Percentiles rank a stretch among this genome's conserved stretches.
Conservation (phyloP, 2,888 invertebrate genomes). For the Eremobia ochroleuca region DNA sequence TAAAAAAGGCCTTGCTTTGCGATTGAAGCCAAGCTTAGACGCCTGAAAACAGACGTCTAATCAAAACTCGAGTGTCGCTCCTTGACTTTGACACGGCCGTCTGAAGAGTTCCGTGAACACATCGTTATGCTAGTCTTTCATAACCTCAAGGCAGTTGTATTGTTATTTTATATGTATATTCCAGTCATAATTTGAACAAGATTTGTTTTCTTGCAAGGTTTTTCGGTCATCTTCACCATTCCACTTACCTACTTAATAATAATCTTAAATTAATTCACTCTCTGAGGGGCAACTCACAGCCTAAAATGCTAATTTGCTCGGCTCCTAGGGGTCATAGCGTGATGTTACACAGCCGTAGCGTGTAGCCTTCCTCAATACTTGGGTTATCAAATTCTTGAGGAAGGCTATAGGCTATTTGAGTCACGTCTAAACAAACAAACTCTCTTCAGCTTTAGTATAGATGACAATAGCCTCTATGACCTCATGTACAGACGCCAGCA, state of each 20-base stretch:
- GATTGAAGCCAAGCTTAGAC: background rate
- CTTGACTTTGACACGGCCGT: constrained; percentile 6
- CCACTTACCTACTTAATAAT: background rate
- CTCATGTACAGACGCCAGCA: no score
- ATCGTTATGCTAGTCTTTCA: constrained; percentile 5
- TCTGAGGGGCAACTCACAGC: no score
- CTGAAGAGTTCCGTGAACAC: constrained; percentile 11
- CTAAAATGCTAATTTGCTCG: background rate
- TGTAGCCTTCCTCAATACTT: background rate
- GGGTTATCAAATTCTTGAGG: no score
- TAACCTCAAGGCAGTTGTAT: background rate
- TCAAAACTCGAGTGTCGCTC: constrained; percentile 6
- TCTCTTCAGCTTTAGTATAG: background rate
- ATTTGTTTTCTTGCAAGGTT: background rate
- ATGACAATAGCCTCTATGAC: constrained; percentile 7
- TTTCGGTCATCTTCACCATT: background rate
- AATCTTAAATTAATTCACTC: no score
- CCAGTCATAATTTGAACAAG: background rate
- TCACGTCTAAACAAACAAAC: background rate
- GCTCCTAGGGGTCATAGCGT: background rate
- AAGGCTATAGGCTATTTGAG: no score
- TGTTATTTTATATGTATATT: background rate
- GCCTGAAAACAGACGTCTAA: constrained; percentile 23
- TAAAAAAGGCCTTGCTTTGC: background rate
- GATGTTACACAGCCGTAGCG: background rate